Conservation (phyloP, 2,888 invertebrate genomes). For the Drosophila limbata region DNA sequence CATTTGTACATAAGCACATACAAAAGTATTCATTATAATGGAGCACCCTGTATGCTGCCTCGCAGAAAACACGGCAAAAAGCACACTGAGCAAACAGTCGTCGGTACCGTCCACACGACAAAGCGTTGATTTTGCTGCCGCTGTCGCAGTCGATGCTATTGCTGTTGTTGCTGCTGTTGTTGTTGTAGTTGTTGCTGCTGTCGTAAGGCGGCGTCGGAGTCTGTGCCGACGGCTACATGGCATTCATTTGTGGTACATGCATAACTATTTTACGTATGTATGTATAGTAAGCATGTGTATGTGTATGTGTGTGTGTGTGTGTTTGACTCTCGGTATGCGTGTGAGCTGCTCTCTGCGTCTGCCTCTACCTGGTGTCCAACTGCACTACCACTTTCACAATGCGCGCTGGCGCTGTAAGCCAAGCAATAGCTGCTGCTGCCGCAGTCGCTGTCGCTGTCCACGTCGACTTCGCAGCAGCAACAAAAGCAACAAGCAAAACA, state of each 20-base stretch:
- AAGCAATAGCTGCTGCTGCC: conserved; percentile 12
- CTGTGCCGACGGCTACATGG: conserved; percentile 72
- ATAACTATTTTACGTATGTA: conserved; percentile 65
- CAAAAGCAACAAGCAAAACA: conserved; percentile 46
- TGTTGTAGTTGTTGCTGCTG: conserved; percentile 44
- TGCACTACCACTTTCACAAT: conserved; percentile 79
- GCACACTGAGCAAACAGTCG: conserved; percentile 66
- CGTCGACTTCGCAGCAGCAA: conserved; percentile 37
- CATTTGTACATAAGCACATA: too few relatives aligned
- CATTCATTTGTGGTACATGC: conserved; percentile 79
- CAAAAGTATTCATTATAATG: not conserved
- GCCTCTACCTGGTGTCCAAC: conserved; percentile 72
- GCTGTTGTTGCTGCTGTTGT: conserved; percentile 26
- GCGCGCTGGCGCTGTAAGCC: conserved; percentile 46
- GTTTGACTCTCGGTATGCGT: conserved; percentile 49
- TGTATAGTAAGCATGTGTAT: conserved; percentile 27
- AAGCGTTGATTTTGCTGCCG: conserved; percentile 63
- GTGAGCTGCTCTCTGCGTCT: conserved; percentile 41
- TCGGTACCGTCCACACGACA: conserved; percentile 57
- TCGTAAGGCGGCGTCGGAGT: conserved; percentile 70
- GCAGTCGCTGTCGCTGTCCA: conserved; percentile 30
- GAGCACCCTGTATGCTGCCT: conserved; percentile 51
- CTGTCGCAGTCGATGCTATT: conserved; percentile 16
- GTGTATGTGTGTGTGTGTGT: conserved; percentile 29
- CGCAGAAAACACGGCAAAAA: conserved; percentile 64